Evolutionary conservation across 2,797 vertebrate species (phyloP), one percentile per base, ranked within the genome.

Genomic region (Coranthus polyacanthus): DNA sequence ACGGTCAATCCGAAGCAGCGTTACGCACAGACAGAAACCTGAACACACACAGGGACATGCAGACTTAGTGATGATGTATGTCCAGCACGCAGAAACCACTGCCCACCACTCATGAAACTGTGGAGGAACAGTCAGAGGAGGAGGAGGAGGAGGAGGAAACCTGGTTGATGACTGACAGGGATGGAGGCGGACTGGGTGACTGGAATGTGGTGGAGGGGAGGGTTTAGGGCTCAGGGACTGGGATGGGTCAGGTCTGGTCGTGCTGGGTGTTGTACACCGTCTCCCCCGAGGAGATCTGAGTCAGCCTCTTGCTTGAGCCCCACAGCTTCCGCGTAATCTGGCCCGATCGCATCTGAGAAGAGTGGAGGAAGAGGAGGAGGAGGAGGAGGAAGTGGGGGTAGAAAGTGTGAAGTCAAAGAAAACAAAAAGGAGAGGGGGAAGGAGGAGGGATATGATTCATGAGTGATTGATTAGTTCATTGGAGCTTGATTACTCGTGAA

Each of bases 291-390:
- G 97, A 98, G 89, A 99, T 96, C 93, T 98, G 96, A 86, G 94
- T 98, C 88, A 96, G 91, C 46, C 95, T 94, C 90, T 95, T 98
- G 92, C 95, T 97, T 89, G 97, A 96, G 85, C 97, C 98, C 97
- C 97, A 99, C 79, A 98, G 93, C 90, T 98, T 99, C 93, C 97
- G 92, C 22, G 96, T 96, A 85, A 99, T 96, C 92, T 98, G 98
- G 87, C 96, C 95, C 41, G 95, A 95, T 69, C 96, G 96, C 94
- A 96, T 97, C 97, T 99, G 95, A 93, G 95, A 89, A 86, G 88
- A 90, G 84, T 49, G 93, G 81, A 90, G 84, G 78, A 78, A 66
- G 72, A 88, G 80, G 88, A 88, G 79, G 82, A 83, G 57, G 72
- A 58, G 76, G 59, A 74, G 68, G 85, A 80, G 81, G 91, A 79